These are phyloP conservation scores for Scaptomyza montana DNA, from an alignment of 1,140 invertebrate species.

Conservation along the genomic window DNA sequence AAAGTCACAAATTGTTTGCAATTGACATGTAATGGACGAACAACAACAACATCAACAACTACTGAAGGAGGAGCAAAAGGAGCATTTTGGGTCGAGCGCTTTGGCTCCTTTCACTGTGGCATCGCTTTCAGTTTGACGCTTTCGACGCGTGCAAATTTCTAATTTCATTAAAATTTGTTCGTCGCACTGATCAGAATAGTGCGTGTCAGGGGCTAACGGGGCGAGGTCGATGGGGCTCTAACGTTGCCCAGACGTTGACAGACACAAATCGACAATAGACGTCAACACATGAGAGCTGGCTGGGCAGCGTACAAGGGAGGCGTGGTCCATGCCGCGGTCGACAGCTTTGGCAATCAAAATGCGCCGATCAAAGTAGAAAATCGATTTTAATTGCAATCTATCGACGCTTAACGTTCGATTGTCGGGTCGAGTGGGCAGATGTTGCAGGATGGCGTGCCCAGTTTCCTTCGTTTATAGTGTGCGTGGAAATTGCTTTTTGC, in stretches of 20 bases:
- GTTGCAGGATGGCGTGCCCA: background rate
- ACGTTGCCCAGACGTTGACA: slow-evolving; percentile 67
- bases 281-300: slow-evolving; percentile 47
- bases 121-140: slow-evolving; percentile 52
- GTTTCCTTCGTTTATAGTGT: background rate
- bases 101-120: background rate
- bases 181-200: background rate
- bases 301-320: background rate
- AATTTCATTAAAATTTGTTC: slow-evolving; percentile 68
- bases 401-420: slow-evolving; percentile 49
- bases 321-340: slow-evolving; percentile 13
- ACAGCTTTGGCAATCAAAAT: slow-evolving; percentile 72
- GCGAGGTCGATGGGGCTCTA: slow-evolving; percentile 1
- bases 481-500: slow-evolving; percentile 37
- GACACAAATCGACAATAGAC: slow-evolving; percentile 78
- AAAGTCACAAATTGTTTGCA: slow-evolving; percentile 66
- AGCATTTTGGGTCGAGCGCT: background rate
- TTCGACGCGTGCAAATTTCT: slow-evolving; percentile 65
- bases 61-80: background rate
- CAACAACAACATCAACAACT: too few species aligned
- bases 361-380: slow-evolving; percentile 73
- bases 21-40: slow-evolving; percentile 61
- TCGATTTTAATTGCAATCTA: slow-evolving; percentile 81
- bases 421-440: slow-evolving; percentile 35
- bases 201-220: background rate